Conservation (phyloP, 2,797 vertebrate genomes). For the Lophius americanus region DNA sequence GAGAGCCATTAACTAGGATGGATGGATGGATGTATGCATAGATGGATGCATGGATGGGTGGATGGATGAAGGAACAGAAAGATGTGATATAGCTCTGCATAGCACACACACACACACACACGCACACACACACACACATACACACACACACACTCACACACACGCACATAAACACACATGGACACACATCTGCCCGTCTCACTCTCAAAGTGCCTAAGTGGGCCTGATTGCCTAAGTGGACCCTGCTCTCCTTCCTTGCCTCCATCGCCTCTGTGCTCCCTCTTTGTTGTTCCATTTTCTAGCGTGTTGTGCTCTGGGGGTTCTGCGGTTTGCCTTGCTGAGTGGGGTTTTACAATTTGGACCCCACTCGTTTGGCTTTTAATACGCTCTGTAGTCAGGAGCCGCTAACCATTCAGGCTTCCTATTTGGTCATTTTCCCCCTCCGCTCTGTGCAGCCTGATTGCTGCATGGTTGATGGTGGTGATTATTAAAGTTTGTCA, state of each 20-base stretch:
- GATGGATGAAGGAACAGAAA: conserved; percentile 33
- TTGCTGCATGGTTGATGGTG: conserved; percentile 72
- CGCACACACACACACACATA: conserved; percentile 28
- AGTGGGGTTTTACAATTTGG: conserved; percentile 79
- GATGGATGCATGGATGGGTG: conserved; percentile 54
- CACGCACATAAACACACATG: conserved; percentile 24
- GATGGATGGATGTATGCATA: conserved; percentile 63
- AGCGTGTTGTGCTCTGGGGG: conserved; percentile 70
- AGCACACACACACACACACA: conserved; percentile 26
- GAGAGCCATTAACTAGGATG: conserved; percentile 79
- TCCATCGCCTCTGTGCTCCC: conserved; percentile 53
- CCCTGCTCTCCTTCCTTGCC: conserved; percentile 64
- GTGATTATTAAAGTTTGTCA: conserved; percentile 72
- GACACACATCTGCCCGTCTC: conserved; percentile 55
- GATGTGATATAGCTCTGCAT: conserved; percentile 62
- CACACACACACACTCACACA: conserved; percentile 11
- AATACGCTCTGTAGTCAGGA: conserved; percentile 60
- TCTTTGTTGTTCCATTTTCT: conserved; percentile 77
- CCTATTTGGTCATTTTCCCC: conserved; percentile 38
- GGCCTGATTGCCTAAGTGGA: conserved; percentile 82
- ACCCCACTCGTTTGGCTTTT: conserved; percentile 73
- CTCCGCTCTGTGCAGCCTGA: conserved; percentile 62
- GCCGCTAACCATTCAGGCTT: conserved; percentile 57
- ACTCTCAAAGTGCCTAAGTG: conserved; percentile 80
- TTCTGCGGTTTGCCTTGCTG: conserved; percentile 77